phyloP scores from a whole-genome alignment of 2,888 invertebrate genomes.

The Zygothrica quintamaculata region DNA sequence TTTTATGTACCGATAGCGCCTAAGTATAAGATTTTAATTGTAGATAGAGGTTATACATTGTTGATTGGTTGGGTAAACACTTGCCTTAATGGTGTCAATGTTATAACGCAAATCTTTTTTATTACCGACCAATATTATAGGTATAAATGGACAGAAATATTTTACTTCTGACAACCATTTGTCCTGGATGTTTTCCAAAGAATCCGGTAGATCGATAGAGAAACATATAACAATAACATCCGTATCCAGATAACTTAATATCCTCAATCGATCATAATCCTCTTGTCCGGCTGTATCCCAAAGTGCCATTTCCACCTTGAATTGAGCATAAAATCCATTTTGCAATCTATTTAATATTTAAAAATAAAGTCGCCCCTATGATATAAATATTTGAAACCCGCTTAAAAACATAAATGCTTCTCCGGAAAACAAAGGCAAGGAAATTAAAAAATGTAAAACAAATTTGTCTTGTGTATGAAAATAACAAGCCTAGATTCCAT shows the following conservation, averaged over 20 bases:
- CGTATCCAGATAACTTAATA: conserved; percentile 98
- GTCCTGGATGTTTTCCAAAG: conserved; percentile 99
- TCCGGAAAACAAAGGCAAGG: conserved; percentile 20
- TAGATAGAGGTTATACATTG: background rate
- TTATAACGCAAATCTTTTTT: conserved; percentile 98
- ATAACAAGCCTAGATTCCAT: no score
- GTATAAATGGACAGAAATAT: conserved; percentile 99
- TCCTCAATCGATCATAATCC: conserved; percentile 97
- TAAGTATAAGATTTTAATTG: conserved; percentile 25
- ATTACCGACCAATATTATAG: conserved; percentile 98
- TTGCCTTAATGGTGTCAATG: conserved; percentile 91
- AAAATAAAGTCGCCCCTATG: background rate
- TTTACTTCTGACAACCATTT: conserved; percentile 99
- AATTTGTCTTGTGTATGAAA: no score
- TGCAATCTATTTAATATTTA: background rate
- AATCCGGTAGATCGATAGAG: conserved; percentile 99
- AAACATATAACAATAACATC: conserved; percentile 99
- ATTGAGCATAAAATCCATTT: background rate
- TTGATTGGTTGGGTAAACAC: background rate
- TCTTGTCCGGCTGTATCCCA: conserved; percentile 99
- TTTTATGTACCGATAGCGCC: conserved; percentile 98
- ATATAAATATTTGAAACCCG: conserved; percentile 14
- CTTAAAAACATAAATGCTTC: conserved; percentile 17
- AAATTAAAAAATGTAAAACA: no score
- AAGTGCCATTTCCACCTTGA: conserved; percentile 92